Evolutionary conservation across 2,888 invertebrate genomes (phyloP), one percentile per base, ranked within the genome.

Genomic region (Arctia plantaginis): DNA sequence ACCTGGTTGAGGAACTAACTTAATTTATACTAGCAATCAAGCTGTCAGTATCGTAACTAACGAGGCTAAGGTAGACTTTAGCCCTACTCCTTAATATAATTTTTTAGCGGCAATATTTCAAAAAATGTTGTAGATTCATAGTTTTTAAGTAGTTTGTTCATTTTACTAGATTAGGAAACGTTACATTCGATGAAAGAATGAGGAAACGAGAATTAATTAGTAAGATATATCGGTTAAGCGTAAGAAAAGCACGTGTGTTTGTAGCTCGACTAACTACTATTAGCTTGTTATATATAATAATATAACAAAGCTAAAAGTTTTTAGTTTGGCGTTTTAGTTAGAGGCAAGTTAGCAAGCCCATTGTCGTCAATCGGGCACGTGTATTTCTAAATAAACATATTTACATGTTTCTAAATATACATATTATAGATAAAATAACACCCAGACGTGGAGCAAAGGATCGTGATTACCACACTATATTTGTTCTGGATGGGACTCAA

Each of bases 211-310:
- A 59, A 69, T 69, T 59, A 41, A 69, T 20, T 41, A 59, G 27
- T 27, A 62, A 69, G 41, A 62, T 69, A 62, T 69, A 69, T 69
- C 39, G 39, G n/a, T 41, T 41, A 27, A 59, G 41, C 41, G 39
- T n/a, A 55, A 55, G 59, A 41, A 41, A 35, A 39, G 2, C 39
- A n/a, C n/a, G n/a, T 69, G 35, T 55, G n/a, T 35, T 23, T 30
- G 12, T 27, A 59, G 6, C 64, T 33, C 0, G n/a, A 27, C 12
- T 27, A 55, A 55, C 27, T n/a, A 10, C 10, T 10, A 44, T 44
- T 10, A 44, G n/a, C n/a, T n/a, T n/a, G n/a, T n/a, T n/a, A n/a
- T n/a, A n/a, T n/a, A n/a, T n/a, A n/a, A n/a, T n/a, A n/a, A n/a
- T n/a, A n/a, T n/a, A n/a, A n/a, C n/a, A n/a, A n/a, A n/a, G n/a